Evolutionary conservation across 2,113 vertebrate genomes (phyloP).

Genomic region (Desmodus rotundus): DNA sequence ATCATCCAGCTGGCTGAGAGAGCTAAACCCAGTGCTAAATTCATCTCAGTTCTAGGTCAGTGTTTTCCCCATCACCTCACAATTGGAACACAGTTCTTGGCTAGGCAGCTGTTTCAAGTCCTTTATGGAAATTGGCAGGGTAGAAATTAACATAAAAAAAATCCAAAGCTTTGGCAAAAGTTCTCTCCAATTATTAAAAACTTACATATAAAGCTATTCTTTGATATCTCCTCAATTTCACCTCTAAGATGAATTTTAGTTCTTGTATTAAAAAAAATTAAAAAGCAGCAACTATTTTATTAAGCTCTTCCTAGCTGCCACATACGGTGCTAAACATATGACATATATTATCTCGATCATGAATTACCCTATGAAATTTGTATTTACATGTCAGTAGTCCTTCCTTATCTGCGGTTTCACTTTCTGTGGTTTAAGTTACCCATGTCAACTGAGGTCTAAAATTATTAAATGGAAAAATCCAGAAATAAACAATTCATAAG

Average conservation of each 20-base stretch:
- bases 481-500: background rate
- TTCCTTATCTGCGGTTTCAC: background rate
- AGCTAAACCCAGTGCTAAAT: background rate
- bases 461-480: background rate
- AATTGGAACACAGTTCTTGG: background rate
- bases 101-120: slow-evolving; percentile 1
- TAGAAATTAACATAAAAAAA: background rate
- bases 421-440: background rate
- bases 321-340: background rate
- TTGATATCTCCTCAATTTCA: background rate
- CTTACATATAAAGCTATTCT: background rate
- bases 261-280: background rate
- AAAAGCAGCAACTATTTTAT: background rate
- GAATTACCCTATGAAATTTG: background rate
- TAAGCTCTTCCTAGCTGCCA: background rate
- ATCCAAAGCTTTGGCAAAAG: slow-evolving; percentile 12
- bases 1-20: background rate
- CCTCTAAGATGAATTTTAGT: background rate
- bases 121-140: background rate
- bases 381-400: background rate
- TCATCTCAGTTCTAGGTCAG: background rate
- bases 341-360: background rate
- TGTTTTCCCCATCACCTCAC: background rate
- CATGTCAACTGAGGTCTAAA: background rate
- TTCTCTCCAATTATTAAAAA: slow-evolving; percentile 24